Base-by-base conservation (phyloP, 1,140 invertebrate genomes). In the Brachystomella parvula region DNA sequence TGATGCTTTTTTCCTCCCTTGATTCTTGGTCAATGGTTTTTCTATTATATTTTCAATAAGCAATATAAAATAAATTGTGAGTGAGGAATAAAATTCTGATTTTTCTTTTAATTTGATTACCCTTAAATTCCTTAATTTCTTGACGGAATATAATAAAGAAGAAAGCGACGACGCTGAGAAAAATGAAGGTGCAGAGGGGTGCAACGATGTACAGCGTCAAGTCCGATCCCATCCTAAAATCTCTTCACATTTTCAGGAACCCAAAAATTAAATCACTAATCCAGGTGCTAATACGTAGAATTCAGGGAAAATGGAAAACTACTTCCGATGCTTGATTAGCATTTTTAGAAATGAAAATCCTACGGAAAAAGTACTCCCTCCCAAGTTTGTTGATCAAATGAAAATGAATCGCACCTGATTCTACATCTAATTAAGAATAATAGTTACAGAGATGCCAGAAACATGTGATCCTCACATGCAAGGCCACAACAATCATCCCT, bases 71-170 rank as follows among this genome's bases (percentile, higher is more conserved):
- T 39, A 39, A 39, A 39, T 9, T 39, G 35, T 19, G n/a, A 44
- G 39, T 44, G 39, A 44, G 39, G 39, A 44, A 44, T 12, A 12
- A 44, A 12, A 12, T 44, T 44, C n/a, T 44, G n/a, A 44, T 12
- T 12, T 17, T 17, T 12, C 24, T 6, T 53, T 19, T 53, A 17
- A 19, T 6, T 6, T 6, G 9, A 9, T 62, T 44, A 62, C 60
- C 60, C 44, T 62, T 62, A 29, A 62, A 62, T 28, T 62, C 60
- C 29, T 62, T 30, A 9, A 62, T 44, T 32, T 62, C 60, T 35
- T 47, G 33, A 9, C 12, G n/a, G 44, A 62, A 21, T 21, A 62
- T 62, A 17, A 39, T 44, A n/a, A 62, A 3, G 39, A 62, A 62
- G 24, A 44, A 62, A 12, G 44, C 24, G 19, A 62, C 35, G 21